Base-by-base conservation (phyloP, 2,113 vertebrate genomes). In the Erythrolamprus reginae region DNA sequence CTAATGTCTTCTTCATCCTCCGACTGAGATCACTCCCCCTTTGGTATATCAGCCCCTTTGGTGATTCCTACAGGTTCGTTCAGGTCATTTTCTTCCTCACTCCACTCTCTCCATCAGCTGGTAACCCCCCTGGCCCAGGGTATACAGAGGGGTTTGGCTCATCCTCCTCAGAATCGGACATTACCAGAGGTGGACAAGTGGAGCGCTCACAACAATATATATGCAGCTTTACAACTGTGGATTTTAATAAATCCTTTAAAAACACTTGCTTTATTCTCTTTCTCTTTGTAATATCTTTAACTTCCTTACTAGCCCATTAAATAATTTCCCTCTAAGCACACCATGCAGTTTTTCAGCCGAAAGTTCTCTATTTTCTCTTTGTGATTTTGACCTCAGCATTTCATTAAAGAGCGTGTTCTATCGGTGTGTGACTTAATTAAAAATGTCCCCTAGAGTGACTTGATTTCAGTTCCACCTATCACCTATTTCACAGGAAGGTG, bases 351-450 rank as follows among this genome's bases (percentile, higher is more conserved):
- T 42, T 89, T 93, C 15, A 0, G 61, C 61, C 17, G 58, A 51
- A 92, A 85, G 33, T 0, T 0, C 48, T 58, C 51, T 26, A 38
- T 93, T 89, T 77, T 0, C 86, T 90, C 28, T 23, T 38, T 42
- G 45, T 9, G 52, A 47, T 88, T 94, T 15, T 91, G 93, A 21
- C 47, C 88, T 0, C 90, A 90, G 89, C 89, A 89, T 92, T 95
- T 92, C 88, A 92, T 87, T 92, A 92, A 92, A 86, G 70, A 65
- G 21, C 90, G 7, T 7, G 56, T 93, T 93, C 90, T 87, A 88
- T 86, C 70, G 84, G 89, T 88, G 89, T 88, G 26, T 15, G 42
- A 13, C 42, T 94, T 92, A 86, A 93, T 92, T 92, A 93, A 93
- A 94, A 93, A 5, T 88, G 89, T 70, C 19, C 61, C 45, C 26